Evolutionary conservation across 2,888 invertebrate genomes (phyloP), one percentile per base, ranked within the genome.

Genomic region (Argyresthia goedartella): DNA sequence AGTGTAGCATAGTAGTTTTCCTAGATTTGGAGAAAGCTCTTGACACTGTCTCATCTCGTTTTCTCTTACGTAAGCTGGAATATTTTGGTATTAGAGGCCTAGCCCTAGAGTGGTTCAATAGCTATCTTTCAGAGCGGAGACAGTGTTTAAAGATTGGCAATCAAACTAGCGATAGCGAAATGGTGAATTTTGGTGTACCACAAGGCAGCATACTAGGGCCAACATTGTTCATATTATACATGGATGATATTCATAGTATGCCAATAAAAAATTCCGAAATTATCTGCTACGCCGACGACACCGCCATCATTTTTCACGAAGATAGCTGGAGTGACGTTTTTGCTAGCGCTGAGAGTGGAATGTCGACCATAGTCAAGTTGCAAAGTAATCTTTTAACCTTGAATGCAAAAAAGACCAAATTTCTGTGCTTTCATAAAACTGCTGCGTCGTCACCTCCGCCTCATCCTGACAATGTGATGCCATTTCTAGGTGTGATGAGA

Each of bases 1-100:
- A 36, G 9, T 4, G n/a, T 9, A 51, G 51, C 16, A 36, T 49
- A 8, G 53, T 51, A 4, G 44, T 51, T n/a, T 53, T 53, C 25
- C 44, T 53, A 4, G 53, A 53, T 33, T 43, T 53, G 7, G 51
- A 48, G 10, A 53, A 53, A 14, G 53, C 53, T 1, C 51, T 53
- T 13, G 53, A 53, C 25, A 53, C 53, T 1, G 51, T 53, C 1
- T 53, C 53, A 25, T 36, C 43, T 13, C 36, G 43, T 4, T 34
- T 53, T n/a, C 25, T 53, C 14, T 44, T 53, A 9, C 33, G 36
- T 16, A 53, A 51, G 14, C 35, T 53, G 2, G 51, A 53, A n/a
- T 10, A 10, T 11, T 0, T 44, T 1, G 53, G 51, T 14, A 39
- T 51, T 15, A 9, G 53, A 43, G 53, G 53, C 9, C n/a, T n/a